Conservation (phyloP, 1,140 invertebrate species). For the Hycleus phaleratus region DNA sequence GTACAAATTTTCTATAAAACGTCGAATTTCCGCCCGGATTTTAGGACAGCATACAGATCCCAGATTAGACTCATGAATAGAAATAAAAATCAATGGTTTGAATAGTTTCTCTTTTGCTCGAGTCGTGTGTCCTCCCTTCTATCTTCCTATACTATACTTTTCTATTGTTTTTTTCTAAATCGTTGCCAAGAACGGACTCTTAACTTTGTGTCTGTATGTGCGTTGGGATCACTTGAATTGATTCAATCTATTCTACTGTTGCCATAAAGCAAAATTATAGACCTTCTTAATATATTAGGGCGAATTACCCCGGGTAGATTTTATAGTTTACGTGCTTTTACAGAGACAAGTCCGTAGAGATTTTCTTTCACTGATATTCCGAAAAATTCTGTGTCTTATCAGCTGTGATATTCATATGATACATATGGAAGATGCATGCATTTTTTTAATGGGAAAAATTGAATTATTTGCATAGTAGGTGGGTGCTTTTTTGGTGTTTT, state of each 20-base stretch:
- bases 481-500: too few species aligned
- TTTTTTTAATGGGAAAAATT: too few species aligned
- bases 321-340: too few species aligned
- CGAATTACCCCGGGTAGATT: slow-evolving; percentile 13
- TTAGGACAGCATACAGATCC: too few species aligned
- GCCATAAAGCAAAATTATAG: slow-evolving; percentile 29
- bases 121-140: slow-evolving; percentile 4
- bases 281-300: slow-evolving; percentile 26
- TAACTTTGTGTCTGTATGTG: slow-evolving; percentile 11
- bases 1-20: too few species aligned
- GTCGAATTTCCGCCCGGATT: too few species aligned
- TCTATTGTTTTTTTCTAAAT: slow-evolving; percentile 23
- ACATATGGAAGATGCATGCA: too few species aligned
- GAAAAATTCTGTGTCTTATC: too few species aligned
- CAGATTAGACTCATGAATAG: slow-evolving; percentile 28
- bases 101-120: slow-evolving; percentile 22
- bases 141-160: background rate
- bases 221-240: slow-evolving; percentile 22
- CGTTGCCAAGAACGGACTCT: slow-evolving; percentile 23
- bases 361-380: too few species aligned
- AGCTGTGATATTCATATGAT: too few species aligned
- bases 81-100: slow-evolving; percentile 29
- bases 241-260: slow-evolving; percentile 27
- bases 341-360: too few species aligned
- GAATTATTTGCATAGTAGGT: too few species aligned